Evolutionary conservation across 1,140 invertebrate species (phyloP), one percentile per base, ranked within the genome.

Genomic region (Orius insidiosus): DNA sequence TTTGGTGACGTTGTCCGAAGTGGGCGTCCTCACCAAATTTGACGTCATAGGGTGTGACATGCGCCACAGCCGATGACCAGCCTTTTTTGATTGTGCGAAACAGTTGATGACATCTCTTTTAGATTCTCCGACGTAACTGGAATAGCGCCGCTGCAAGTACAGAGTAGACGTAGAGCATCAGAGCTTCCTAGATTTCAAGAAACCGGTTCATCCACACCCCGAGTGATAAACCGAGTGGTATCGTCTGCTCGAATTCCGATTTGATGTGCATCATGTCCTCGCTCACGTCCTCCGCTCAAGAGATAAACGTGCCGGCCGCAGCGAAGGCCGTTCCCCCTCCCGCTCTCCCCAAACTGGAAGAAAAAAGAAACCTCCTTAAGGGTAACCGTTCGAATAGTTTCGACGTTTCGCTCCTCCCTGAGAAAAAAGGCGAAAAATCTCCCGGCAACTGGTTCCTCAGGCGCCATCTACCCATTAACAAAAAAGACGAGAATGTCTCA

Each of bases 201-300:
- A 36, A 32, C 46, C 39, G 16, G 33, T 8, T 18, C 42, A 13
- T 3, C 24, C 3, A 24, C 24, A 24, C 24, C 24, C 33, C 43
- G 10, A 18, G 35, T 34, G 40, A 47, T 6, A 9, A 44, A 15
- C 5, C 14, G 30, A 45, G 46, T 18, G 78, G 77, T 0, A 75
- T 85, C 35, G 70, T 85, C 34, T 82, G 78, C 60, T 77, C 81
- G 38, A 81, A 84, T 56, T 81, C 76, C 9, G 81, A 86, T 59
- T 68, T 87, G 9, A 74, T 77, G 46, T 24, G 24, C 24, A 81
- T 85, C 59, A 70, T 86, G 36, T 80, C 78, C 52, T 78, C 78
- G 5, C 66, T 86, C 45, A 82, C 82, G 5, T 79, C 80, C 0
- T 83, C 80, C 6, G 76, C 79, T 9, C 80, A 75, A 44, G 81